phyloP scores from a whole-genome alignment of 2,113 vertebrate species.

The Megaceryle maxima region DNA sequence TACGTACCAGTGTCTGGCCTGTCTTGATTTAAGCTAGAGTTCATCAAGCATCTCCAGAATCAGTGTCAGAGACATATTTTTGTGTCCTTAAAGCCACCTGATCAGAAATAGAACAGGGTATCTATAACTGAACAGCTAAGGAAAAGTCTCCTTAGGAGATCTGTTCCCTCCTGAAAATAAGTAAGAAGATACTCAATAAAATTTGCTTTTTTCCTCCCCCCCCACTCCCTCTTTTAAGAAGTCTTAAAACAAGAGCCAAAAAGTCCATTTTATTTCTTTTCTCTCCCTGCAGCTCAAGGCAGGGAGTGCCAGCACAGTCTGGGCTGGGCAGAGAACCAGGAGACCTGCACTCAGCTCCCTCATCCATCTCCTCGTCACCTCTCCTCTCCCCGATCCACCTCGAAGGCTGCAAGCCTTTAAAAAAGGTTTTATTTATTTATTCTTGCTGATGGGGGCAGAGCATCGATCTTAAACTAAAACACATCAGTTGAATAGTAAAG shows the following conservation, averaged over 20 bases:
- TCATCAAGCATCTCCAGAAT: background rate
- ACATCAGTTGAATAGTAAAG: background rate
- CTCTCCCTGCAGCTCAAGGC: background rate
- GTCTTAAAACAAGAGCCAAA: background rate
- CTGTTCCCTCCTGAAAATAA: background rate
- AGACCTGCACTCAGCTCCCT: background rate
- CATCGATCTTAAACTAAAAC: background rate
- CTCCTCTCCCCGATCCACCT: background rate
- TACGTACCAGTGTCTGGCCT: background rate
- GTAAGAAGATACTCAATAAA: background rate
- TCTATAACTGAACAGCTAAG: background rate
- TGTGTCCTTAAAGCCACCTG: background rate
- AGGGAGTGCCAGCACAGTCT: background rate
- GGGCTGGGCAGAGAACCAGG: background rate
- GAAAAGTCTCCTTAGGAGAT: background rate
- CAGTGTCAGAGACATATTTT: background rate
- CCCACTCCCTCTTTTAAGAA: background rate
- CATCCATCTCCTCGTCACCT: background rate
- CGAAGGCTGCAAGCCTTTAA: background rate
- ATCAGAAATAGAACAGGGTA: background rate
- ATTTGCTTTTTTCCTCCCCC: background rate
- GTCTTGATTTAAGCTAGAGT: background rate
- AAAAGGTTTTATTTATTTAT: background rate
- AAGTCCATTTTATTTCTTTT: background rate
- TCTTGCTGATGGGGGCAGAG: background rate